Evolutionary conservation across 2,797 vertebrate genomes (phyloP).

Genomic region (Anguilla megastoma): DNA sequence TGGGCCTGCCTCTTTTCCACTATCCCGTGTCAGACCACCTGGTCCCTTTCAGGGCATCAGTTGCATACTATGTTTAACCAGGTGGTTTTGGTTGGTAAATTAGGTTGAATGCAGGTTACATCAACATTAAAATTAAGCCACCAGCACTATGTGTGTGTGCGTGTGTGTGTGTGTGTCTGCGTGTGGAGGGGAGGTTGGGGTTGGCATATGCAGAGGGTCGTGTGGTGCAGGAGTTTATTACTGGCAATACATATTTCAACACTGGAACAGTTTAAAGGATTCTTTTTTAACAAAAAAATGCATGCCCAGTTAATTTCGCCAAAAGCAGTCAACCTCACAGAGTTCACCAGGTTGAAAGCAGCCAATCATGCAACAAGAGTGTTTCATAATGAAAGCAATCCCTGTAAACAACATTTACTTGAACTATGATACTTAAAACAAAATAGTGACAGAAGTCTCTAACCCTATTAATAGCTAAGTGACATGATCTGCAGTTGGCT

Average conservation of each 20-base stretch:
- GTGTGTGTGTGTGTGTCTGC: not conserved
- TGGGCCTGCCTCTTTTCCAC: not conserved
- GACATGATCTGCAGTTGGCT: slow-evolving; percentile 9
- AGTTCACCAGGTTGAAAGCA: not conserved
- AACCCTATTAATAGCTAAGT: not conserved
- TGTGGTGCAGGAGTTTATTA: not conserved
- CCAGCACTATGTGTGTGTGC: not conserved
- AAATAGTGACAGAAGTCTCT: not conserved
- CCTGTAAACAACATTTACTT: not conserved
- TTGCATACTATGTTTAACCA: slow-evolving; percentile 9
- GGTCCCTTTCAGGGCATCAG: not conserved
- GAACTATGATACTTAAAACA: slow-evolving; percentile 11
- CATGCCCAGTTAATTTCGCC: not conserved
- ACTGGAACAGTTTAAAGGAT: not conserved
- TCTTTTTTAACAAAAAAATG: not conserved
- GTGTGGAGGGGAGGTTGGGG: not conserved
- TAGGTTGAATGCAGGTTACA: not conserved
- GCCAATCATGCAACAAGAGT: not conserved
- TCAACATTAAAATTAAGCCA: not conserved
- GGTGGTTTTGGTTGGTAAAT: not conserved
- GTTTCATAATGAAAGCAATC: not conserved
- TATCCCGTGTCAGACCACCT: not conserved
- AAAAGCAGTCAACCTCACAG: not conserved
- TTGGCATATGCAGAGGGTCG: not conserved
- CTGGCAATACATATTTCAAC: not conserved